These are phyloP conservation scores for Channallabes apus DNA, from an alignment of 2,797 vertebrate species.

Conservation along the genomic window DNA sequence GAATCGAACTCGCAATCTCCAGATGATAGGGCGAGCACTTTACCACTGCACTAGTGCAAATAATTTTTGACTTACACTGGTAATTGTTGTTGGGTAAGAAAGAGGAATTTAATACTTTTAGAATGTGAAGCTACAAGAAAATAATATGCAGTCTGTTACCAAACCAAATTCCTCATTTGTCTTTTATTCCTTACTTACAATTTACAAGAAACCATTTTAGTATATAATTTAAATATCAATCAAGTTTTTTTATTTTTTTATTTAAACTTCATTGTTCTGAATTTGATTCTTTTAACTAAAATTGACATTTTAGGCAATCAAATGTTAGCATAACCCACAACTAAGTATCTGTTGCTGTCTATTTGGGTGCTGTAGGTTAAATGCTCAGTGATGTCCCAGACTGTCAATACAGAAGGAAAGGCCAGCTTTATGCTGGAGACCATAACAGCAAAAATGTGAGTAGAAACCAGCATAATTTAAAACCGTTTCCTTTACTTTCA, in stretches of 20 bases:
- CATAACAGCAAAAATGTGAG: constrained; percentile 84
- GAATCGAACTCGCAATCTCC: too few relatives aligned
- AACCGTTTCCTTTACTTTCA: neutral
- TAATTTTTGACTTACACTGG: too few relatives aligned
- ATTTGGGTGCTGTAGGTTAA: constrained; percentile 69
- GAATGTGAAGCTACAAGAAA: neutral
- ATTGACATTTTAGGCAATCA: neutral
- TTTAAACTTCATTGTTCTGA: neutral
- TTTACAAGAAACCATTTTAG: neutral
- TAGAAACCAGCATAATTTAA: constrained; percentile 27
- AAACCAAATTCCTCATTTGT: neutral
- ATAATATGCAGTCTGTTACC: neutral
- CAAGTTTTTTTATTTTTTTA: neutral
- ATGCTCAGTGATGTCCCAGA: constrained; percentile 67
- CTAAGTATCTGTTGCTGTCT: neutral
- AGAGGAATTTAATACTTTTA: neutral
- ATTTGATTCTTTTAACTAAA: neutral
- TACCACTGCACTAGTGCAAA: too few relatives aligned
- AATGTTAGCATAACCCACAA: neutral
- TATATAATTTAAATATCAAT: neutral
- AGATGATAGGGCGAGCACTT: too few relatives aligned
- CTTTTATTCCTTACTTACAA: neutral
- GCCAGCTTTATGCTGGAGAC: constrained; percentile 74
- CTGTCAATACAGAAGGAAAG: constrained; percentile 78
- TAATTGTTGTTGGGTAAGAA: neutral